These are phyloP conservation scores for Gallinago stenura DNA, from an alignment of 2,797 vertebrate genomes.

Conservation along the genomic window DNA sequence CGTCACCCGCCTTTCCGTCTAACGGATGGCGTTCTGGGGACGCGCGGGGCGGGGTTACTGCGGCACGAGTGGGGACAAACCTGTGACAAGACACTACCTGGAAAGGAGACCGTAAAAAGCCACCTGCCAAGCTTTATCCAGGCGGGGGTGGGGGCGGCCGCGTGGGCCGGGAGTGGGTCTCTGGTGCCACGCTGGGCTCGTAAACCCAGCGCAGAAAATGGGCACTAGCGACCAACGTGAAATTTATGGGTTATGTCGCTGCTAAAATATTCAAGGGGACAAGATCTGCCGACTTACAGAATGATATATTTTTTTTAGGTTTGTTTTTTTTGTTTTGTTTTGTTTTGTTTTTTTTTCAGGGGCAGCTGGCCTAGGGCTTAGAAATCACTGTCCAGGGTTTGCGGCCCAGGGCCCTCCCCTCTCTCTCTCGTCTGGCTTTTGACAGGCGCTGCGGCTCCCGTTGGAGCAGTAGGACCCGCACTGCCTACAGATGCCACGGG, in stretches of 20 bases:
- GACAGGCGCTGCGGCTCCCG: background rate
- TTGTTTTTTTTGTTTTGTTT: background rate
- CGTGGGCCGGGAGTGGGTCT: background rate
- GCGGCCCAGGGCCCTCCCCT: background rate
- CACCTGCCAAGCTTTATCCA: background rate
- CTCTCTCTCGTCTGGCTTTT: background rate
- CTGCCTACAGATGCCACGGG: background rate
- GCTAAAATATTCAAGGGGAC: background rate
- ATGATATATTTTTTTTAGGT: background rate
- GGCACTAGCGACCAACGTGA: background rate
- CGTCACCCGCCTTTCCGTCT: background rate
- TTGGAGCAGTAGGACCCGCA: background rate
- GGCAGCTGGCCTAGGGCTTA: background rate
- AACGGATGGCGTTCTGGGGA: fast-evolving
- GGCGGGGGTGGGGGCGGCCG: background rate
- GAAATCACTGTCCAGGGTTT: background rate
- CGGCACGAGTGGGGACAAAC: background rate
- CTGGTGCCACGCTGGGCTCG: background rate
- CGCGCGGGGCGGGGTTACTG: background rate
- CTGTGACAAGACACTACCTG: background rate
- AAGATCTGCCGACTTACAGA: background rate
- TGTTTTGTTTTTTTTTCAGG: background rate
- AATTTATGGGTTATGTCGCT: background rate
- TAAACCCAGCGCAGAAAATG: background rate
- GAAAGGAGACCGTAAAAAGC: background rate